phyloP scores from a whole-genome alignment of 2,888 invertebrate genomes.

The Dicyrtoma fusca region DNA sequence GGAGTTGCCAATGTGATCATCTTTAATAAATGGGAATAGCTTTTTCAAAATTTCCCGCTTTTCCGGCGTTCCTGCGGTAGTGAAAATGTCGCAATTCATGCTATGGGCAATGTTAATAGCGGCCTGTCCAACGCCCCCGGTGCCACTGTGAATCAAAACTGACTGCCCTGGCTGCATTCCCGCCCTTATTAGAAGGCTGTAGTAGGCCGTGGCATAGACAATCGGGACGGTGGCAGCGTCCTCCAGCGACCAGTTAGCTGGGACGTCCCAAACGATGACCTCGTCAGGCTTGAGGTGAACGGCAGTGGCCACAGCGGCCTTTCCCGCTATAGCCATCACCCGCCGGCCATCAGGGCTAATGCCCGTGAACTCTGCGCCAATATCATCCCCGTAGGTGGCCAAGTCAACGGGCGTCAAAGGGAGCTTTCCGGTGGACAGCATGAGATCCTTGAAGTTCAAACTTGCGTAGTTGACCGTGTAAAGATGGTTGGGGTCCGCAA shows the following conservation, averaged over 20 bases:
- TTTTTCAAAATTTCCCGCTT: no score
- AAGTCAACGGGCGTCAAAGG: slow-evolving; percentile 64
- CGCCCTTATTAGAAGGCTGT: no score
- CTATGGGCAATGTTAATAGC: slow-evolving; percentile 72
- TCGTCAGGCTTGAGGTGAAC: slow-evolving; percentile 62
- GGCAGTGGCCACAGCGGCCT: slow-evolving; percentile 66
- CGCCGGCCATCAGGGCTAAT: no score
- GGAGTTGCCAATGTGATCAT: slow-evolving; percentile 77
- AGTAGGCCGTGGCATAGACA: slow-evolving; percentile 64
- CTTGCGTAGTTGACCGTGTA: slow-evolving; percentile 5
- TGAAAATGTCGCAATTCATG: slow-evolving; percentile 69
- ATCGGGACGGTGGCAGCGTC: slow-evolving; percentile 62
- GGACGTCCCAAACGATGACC: slow-evolving; percentile 66
- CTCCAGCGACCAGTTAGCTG: slow-evolving; percentile 67
- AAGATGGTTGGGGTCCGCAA: no score
- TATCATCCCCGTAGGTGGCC: no score
- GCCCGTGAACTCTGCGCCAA: slow-evolving; percentile 68
- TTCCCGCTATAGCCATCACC: slow-evolving; percentile 69
- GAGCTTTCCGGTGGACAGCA: slow-evolving; percentile 90
- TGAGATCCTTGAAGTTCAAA: slow-evolving; percentile 91
- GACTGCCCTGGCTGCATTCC: no score
- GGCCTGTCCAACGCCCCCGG: slow-evolving; percentile 76
- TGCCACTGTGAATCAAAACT: no score
- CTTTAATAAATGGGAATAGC: slow-evolving; percentile 73
- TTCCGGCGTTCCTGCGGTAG: slow-evolving; percentile 82